Evolutionary conservation across 2,888 invertebrate species (phyloP).

Genomic region (Rugalucina vietnamica): DNA sequence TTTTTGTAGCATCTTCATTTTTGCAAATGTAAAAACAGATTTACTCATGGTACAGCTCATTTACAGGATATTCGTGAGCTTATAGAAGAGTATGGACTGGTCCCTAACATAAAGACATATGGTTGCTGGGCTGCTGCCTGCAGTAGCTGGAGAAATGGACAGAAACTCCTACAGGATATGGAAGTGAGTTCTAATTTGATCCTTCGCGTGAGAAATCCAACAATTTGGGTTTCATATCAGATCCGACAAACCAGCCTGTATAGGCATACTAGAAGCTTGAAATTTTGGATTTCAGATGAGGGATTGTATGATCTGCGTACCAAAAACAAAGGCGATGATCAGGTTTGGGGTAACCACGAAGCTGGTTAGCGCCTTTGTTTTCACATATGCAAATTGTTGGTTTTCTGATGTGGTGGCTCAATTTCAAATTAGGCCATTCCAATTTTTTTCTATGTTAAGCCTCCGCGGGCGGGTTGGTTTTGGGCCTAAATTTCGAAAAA

Average conservation of each 20-base stretch:
- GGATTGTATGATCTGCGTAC: not conserved
- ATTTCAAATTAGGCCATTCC: too few relatives aligned
- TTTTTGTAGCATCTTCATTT: too few relatives aligned
- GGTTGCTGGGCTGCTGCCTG: slow-evolving; percentile 94
- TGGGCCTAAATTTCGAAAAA: too few relatives aligned
- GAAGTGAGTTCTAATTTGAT: slow-evolving; percentile 84
- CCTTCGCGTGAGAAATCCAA: not conserved
- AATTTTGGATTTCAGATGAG: too few relatives aligned
- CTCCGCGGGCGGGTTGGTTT: too few relatives aligned
- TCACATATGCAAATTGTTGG: too few relatives aligned
- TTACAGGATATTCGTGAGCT: slow-evolving; percentile 84
- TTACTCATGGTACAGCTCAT: too few relatives aligned
- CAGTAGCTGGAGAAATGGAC: slow-evolving; percentile 87
- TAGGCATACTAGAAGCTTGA: not conserved
- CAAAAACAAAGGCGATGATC: not conserved
- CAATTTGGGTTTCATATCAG: not conserved
- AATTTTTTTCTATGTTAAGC: too few relatives aligned
- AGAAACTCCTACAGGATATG: slow-evolving; percentile 89
- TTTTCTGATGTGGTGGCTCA: too few relatives aligned
- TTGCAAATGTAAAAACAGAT: too few relatives aligned
- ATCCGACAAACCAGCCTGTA: not conserved
- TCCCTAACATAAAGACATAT: slow-evolving; percentile 88
- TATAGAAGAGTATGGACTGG: slow-evolving; percentile 62
- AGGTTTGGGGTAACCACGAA: too few relatives aligned
- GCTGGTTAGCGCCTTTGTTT: not conserved